Evolutionary conservation across 2,113 vertebrate genomes (phyloP).

Genomic region (Dendrocopos noguchii): DNA sequence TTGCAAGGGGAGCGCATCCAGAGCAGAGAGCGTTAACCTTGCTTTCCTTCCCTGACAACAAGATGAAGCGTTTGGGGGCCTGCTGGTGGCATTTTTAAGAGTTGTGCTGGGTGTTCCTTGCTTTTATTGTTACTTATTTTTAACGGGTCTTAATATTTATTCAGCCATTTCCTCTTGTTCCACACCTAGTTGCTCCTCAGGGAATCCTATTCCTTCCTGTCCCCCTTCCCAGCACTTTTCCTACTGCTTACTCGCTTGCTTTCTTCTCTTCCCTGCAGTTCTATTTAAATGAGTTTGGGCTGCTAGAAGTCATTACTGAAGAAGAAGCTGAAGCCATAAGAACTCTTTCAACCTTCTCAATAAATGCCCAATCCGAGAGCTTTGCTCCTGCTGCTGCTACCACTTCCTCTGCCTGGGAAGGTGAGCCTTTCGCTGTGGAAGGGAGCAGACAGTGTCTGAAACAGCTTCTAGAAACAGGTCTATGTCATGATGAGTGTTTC

Average conservation of each 20-base stretch:
- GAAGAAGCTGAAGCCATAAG: conserved; percentile 72
- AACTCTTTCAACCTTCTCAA: not conserved
- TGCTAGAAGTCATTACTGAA: conserved; percentile 83
- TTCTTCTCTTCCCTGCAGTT: conserved; percentile 71
- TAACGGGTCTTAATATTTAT: not conserved
- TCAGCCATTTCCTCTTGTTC: not conserved
- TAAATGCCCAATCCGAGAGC: not conserved
- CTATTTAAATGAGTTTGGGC: conserved; percentile 85
- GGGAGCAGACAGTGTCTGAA: not conserved
- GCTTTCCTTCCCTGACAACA: not conserved
- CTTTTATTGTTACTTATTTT: not conserved
- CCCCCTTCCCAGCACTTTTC: not conserved
- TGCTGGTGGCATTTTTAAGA: not conserved
- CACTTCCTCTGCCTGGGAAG: not conserved
- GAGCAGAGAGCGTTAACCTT: not conserved
- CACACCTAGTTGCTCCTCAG: not conserved
- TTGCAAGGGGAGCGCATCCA: not conserved
- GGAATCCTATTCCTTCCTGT: not conserved
- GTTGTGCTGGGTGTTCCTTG: not conserved
- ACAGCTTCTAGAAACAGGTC: not conserved
- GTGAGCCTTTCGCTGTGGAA: not conserved
- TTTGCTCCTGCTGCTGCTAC: not conserved
- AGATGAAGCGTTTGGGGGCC: not conserved
- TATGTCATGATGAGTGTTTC: not conserved
- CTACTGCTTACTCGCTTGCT: not conserved